These are phyloP conservation scores for Pionites leucogaster DNA, from an alignment of 2,113 vertebrate genomes.

Conservation along the genomic window DNA sequence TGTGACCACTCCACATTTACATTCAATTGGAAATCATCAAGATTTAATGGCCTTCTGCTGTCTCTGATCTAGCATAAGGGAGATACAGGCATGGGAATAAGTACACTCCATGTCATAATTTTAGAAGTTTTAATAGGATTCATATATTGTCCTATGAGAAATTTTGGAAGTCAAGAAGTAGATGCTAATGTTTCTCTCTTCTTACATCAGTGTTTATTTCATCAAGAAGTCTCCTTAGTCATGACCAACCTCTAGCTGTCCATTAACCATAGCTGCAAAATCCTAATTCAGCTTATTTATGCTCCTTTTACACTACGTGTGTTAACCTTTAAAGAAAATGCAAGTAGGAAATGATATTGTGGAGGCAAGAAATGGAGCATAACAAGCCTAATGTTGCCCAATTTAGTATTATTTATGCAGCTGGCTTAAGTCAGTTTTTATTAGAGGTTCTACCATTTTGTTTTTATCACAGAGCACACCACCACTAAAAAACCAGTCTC, in stretches of 20 bases:
- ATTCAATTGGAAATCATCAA: background rate
- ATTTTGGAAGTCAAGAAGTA: background rate
- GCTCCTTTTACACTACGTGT: background rate
- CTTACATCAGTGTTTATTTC: background rate
- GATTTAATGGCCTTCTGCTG: background rate
- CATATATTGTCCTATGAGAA: background rate
- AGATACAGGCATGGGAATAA: background rate
- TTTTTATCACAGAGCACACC: background rate
- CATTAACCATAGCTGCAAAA: background rate
- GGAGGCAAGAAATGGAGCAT: background rate
- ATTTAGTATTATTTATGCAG: background rate
- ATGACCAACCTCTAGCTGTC: background rate
- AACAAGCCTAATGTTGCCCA: background rate
- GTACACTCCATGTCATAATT: background rate
- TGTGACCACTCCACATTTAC: background rate
- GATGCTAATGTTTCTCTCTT: background rate
- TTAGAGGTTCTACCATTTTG: background rate
- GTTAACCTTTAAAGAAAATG: background rate
- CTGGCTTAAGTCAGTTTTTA: background rate
- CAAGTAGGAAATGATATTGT: background rate
- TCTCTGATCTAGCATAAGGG: background rate
- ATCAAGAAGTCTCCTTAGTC: background rate
- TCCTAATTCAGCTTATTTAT: background rate
- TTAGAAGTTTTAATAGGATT: background rate
- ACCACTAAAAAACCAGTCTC: background rate